Conservation (phyloP, 2,797 vertebrate genomes). For the Crocodylus rhombifer region DNA sequence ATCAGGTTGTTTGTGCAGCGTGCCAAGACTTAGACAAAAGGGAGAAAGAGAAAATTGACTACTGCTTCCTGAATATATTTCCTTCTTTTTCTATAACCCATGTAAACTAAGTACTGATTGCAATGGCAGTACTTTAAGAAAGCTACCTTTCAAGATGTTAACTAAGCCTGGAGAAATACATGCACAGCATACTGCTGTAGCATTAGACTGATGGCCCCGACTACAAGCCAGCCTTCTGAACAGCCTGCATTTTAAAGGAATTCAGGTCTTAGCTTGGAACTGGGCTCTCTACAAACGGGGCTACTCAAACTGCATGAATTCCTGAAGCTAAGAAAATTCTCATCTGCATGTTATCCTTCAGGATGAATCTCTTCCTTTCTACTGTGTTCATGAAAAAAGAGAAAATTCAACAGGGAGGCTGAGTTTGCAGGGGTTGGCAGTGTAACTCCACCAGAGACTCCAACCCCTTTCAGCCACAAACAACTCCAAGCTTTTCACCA, state of each 20-base stretch:
- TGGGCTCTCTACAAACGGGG: not conserved
- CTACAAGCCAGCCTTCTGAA: not conserved
- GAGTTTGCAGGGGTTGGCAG: not conserved
- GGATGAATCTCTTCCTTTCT: not conserved
- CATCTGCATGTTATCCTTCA: not conserved
- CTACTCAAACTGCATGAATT: not conserved
- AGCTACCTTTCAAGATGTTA: no score
- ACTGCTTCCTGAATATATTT: no score
- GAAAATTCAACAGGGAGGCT: not conserved
- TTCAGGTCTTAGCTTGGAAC: not conserved
- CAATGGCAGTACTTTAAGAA: no score
- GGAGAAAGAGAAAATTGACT: no score
- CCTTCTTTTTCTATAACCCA: no score
- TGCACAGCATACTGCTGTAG: no score
- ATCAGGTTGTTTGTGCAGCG: no score
- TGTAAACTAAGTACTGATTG: no score
- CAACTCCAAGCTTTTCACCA: no score
- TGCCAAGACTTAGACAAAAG: no score
- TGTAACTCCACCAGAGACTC: not conserved
- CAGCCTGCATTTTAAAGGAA: not conserved
- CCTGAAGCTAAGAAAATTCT: not conserved
- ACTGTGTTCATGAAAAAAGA: not conserved
- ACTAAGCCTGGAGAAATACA: no score
- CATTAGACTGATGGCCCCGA: not conserved
- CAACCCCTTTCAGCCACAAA: no score